These are phyloP conservation scores for Scarus forsteni DNA, from an alignment of 2,797 vertebrate genomes.

Conservation along the genomic window DNA sequence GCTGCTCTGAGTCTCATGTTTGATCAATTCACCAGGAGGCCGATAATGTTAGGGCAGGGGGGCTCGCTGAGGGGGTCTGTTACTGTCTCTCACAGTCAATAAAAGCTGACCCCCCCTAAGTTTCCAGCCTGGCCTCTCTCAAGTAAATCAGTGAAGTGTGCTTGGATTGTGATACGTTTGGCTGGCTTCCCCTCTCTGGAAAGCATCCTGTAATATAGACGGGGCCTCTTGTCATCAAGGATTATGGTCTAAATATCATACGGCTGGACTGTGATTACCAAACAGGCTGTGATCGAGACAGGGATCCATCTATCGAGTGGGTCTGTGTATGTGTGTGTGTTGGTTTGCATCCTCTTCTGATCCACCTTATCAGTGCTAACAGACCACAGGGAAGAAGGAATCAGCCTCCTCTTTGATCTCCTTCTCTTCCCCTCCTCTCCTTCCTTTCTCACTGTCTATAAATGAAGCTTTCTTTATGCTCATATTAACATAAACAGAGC, in stretches of 20 bases:
- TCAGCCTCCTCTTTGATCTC: slow-evolving; percentile 56
- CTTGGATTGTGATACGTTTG: slow-evolving; percentile 33
- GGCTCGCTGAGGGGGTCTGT: slow-evolving; percentile 3
- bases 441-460: slow-evolving; percentile 6
- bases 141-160: slow-evolving; percentile 4
- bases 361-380: slow-evolving; percentile 75
- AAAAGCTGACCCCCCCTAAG: slow-evolving; percentile 34
- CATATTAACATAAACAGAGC: slow-evolving; percentile 43
- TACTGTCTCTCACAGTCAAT: slow-evolving; percentile 30
- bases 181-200: slow-evolving; percentile 23
- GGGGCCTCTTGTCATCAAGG: slow-evolving; percentile 42
- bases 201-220: slow-evolving; percentile 33
- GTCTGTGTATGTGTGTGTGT: slow-evolving; percentile 15
- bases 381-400: slow-evolving; percentile 63
- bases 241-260: slow-evolving; percentile 60
- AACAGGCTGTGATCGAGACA: slow-evolving; percentile 25
- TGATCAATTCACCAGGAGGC: slow-evolving; percentile 33
- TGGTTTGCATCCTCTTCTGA: slow-evolving; percentile 42
- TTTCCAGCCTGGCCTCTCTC: slow-evolving; percentile 17
- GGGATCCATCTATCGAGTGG: slow-evolving; percentile 5
- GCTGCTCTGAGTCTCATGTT: slow-evolving; percentile 31
- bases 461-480: slow-evolving; percentile 22
- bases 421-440: slow-evolving; percentile 19
- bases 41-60: slow-evolving; percentile 25
- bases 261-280: slow-evolving; percentile 55